Base-by-base conservation (phyloP, 1,140 invertebrate species). In the Sycobia sp. region DNA sequence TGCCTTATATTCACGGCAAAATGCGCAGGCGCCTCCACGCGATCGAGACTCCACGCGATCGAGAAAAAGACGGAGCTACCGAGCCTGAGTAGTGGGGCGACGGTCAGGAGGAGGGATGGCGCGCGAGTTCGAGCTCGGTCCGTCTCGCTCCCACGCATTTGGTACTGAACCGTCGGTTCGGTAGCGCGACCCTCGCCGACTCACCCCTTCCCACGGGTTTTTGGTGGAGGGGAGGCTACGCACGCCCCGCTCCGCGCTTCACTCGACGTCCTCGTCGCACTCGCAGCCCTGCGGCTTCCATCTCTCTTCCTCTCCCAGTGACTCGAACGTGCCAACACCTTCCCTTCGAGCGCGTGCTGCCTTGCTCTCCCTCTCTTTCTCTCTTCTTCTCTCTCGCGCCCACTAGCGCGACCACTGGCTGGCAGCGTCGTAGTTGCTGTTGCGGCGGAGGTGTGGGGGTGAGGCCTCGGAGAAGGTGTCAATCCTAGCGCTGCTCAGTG, bases 401-500 rank as follows among this genome's bases (percentile, higher is more conserved):
- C 50, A 34, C 32, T 36, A 29, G 50, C 50, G 49, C 49, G 27
- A 16, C 29, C 49, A n/a, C 13, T n/a, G 50, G n/a, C 50, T n/a
- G 50, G n/a, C 50, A 4, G 18, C 36, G 46, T 10, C 25, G 46
- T n/a, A 23, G 13, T 46, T 14, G 23, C 14, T n/a, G n/a, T n/a
- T 25, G 67, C 67, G 77, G 74, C 70, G 74, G 76, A 78, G 76
- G 76, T 76, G 79, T 79, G 80, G 73, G 79, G 78, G 80, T 76
- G 76, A 76, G 76, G 73, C 43, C 50, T 46, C 74, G 75, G 78
- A 79, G 80, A 77, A 82, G 80, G 80, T 82, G 80, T 81, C 79
- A 82, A 82, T 81, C 80, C 80, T 82, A 77, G 80, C 80, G 78
- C 80, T 82, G 80, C 80, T 81, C 80, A 82, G 80, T 82, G 80